Evolutionary conservation across 1,140 invertebrate genomes (phyloP), one percentile per base, ranked within the genome.

Genomic region (Lineus longissimus): DNA sequence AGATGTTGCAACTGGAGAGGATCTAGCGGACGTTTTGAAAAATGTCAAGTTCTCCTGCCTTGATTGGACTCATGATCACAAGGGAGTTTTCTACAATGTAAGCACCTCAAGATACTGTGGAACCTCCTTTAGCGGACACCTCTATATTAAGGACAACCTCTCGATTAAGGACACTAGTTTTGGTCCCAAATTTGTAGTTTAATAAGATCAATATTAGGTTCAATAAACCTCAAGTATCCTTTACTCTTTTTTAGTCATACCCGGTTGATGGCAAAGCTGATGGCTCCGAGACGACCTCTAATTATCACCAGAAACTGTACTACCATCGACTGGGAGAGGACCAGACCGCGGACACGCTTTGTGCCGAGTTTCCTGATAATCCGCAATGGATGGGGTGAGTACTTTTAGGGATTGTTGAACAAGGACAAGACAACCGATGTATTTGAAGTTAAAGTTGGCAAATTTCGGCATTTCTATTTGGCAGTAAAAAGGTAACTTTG

Each of bases 1-100:
- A 61, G 78, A 78, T 63, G 82, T 82, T 11, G 74, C 76, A 22
- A 79, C 74, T 33, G 81, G 91, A 61, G 86, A 94, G 77, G 92
- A 98, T 76, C 90, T 94, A 68, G 86, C 89, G 2, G 97, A 99
- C 82, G 83, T 88, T 11, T 83, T 99, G 62, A 88, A 93, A 71
- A 91, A 93, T 76, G 90, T 96, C 0, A 98, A 97, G 82, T 98
- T 93, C 81, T 91, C 92, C 0, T 85, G 87, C 11, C 87, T 98
- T 76, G 86, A 91, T 0, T 99, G 96, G 95, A 95, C 93, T 40
- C 92, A 94, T 74, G 95, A 98, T 78, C 90, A 97, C 78, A 88
- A 89, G 72, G 96, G 95, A 58, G 86, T 98, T 61, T 98, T 99
- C 82, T 98, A 98, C 84, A 91, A 91, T 68, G 91, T 92, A 85